These are phyloP conservation scores for Araneus ventricosus DNA, from an alignment of 1,140 invertebrate species.

Conservation along the genomic window DNA sequence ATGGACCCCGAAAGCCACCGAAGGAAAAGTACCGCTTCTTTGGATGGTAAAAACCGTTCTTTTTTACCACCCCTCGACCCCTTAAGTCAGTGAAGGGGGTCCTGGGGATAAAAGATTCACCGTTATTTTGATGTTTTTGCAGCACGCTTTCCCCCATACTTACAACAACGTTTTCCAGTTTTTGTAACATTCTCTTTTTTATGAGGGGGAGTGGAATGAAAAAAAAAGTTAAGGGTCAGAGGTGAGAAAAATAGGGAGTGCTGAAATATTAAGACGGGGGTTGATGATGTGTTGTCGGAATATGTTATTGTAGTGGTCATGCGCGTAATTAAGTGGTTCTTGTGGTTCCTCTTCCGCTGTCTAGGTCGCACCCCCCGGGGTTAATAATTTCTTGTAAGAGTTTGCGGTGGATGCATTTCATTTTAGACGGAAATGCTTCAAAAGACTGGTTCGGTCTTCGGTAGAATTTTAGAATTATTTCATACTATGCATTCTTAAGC, in stretches of 20 bases:
- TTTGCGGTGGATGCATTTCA: no score
- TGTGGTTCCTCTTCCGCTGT: constrained; percentile 6
- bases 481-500: no score
- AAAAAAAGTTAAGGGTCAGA: background rate
- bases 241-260: constrained; percentile 4
- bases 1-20: background rate
- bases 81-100: constrained; percentile 23
- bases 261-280: constrained; percentile 3
- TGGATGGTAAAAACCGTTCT: constrained; percentile 28
- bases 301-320: background rate
- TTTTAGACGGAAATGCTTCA: no score
- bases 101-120: background rate
- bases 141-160: background rate
- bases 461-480: no score
- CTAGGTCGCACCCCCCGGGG: background rate
- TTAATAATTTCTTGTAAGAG: no score
- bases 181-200: constrained; percentile 17
- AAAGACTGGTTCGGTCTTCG: no score
- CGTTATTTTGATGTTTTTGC: constrained; percentile 55
- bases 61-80: constrained; percentile 24
- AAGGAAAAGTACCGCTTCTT: constrained; percentile 11
- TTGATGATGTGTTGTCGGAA: background rate
- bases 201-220: background rate
- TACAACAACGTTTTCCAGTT: background rate
- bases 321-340: constrained; percentile 35